Evolutionary conservation across 2,888 invertebrate genomes (phyloP), one percentile per base, ranked within the genome.

Genomic region (Drosophila percnosoma): DNA sequence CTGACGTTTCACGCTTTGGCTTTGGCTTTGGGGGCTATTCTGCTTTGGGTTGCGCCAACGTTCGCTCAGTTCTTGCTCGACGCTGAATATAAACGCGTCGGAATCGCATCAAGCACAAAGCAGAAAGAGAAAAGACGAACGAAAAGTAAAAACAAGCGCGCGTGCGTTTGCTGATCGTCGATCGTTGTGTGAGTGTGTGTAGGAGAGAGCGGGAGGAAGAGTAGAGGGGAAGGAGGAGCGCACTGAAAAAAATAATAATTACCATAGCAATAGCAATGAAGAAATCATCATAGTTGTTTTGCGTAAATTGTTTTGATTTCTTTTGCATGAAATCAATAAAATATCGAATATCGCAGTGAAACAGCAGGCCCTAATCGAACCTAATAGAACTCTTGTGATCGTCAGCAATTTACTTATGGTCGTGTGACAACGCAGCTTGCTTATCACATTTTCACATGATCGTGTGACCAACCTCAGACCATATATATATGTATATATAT

Each of bases 41-140:
- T 61, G 76, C 60, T 72, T 80, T 76, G 68, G 57, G 73, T 68
- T 70, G 62, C 38, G 69, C 52, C 52, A 67, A 52, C 27, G 73
- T 62, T 27, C 63, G 79, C 87, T 91, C 90, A 92, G 92, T 92
- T 90, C 92, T 91, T 91, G 90, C 87, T 87, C 91, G 92, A 83
- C 90, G 81, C 90, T 92, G 86, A 82, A 80, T 81, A 78, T 62
- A 83, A 85, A 83, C 91, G 90, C 76, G 84, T 84, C 84, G 87
- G 72, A 68, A 69, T 78, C 89, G 78, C 77, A 71, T 68, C 64
- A 49, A 69, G 70, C 73, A 70, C 55, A 64, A 67, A 64, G 27
- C 64, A 52, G 29, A 68, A 62, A 68, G 48, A 33, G 27, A 65
- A 64, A 64, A 64, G 52, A 63, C 65, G 34, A 65, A 60, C 40